These are phyloP conservation scores for Eupeodes latifasciatus DNA, from an alignment of 2,888 invertebrate species.

Conservation along the genomic window DNA sequence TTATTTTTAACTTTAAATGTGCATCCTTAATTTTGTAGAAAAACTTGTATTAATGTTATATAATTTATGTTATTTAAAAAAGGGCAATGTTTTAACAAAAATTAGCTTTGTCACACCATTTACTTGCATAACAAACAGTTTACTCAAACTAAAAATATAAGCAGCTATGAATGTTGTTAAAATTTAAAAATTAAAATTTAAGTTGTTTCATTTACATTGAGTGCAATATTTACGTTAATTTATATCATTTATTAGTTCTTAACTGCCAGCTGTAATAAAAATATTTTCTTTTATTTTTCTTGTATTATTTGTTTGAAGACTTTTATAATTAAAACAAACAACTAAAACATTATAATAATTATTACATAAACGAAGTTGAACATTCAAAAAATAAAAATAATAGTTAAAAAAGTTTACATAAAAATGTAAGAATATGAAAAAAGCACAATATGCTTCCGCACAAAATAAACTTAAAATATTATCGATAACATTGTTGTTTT, in stretches of 20 bases:
- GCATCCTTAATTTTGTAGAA: too few species aligned
- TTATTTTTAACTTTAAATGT: too few species aligned
- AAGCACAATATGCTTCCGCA: constrained; percentile 67
- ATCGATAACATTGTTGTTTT: constrained; percentile 6
- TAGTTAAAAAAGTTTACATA: neutral
- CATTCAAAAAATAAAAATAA: constrained; percentile 2
- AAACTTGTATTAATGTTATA: too few species aligned
- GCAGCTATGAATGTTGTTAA: constrained; percentile 48
- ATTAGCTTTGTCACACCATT: constrained; percentile 2
- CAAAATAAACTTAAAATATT: constrained; percentile 40
- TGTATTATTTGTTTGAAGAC: constrained; percentile 2
- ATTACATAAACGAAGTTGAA: constrained; percentile 13
- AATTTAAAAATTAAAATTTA: constrained; percentile 24
- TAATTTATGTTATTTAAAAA: too few species aligned
- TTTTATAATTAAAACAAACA: constrained; percentile 7
- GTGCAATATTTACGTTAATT: constrained; percentile 65
- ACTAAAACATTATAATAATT: neutral
- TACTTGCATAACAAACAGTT: constrained; percentile 2
- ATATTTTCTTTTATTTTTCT: constrained; percentile 29
- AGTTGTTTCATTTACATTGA: constrained; percentile 22
- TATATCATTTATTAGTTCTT: constrained; percentile 13
- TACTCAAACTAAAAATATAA: constrained; percentile 26
- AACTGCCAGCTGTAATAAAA: constrained; percentile 26
- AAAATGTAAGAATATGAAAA: constrained; percentile 12
- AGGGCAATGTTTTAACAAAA: too few species aligned